Evolutionary conservation across 2,888 invertebrate species (phyloP).

Genomic region (Dryobotodes eremita): DNA sequence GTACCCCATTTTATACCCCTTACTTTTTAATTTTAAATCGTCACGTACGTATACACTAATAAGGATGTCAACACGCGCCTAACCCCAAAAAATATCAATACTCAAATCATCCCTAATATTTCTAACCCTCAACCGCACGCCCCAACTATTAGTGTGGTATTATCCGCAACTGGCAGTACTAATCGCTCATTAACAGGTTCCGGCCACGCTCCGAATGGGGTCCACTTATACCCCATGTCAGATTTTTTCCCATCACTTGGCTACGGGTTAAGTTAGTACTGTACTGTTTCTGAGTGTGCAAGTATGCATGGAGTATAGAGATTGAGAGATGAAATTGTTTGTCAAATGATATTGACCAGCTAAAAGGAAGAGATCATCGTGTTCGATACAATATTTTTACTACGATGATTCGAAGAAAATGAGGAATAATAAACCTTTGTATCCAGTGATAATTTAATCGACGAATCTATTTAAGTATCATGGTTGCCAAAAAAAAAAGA

Average conservation of each 20-base stretch:
- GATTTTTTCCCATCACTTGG: constrained; percentile 64
- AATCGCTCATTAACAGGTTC: constrained; percentile 89
- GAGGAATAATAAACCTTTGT: background rate
- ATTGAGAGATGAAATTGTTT: background rate
- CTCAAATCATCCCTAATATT: constrained; percentile 67
- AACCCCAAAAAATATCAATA: constrained; percentile 70
- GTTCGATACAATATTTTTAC: background rate
- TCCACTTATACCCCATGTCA: constrained; percentile 62
- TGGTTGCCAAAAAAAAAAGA: constrained; percentile 16
- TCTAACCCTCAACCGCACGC: constrained; percentile 77
- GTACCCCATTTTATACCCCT: background rate
- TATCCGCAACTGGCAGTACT: constrained; percentile 89
- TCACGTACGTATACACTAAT: constrained; percentile 62
- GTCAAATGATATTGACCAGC: background rate
- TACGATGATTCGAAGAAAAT: background rate
- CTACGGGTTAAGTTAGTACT: constrained; percentile 53
- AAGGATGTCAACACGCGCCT: constrained; percentile 63
- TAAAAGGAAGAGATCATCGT: background rate
- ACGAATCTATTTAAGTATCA: constrained; percentile 9
- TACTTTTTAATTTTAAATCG: constrained; percentile 27
- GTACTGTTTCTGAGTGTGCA: constrained; percentile 40
- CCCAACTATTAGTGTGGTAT: constrained; percentile 86
- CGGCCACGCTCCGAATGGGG: constrained; percentile 77
- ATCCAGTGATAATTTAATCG: background rate
- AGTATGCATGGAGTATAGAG: constrained; percentile 2